Evolutionary conservation across 2,113 vertebrate species (phyloP).

Genomic region (Pelusios castaneus): DNA sequence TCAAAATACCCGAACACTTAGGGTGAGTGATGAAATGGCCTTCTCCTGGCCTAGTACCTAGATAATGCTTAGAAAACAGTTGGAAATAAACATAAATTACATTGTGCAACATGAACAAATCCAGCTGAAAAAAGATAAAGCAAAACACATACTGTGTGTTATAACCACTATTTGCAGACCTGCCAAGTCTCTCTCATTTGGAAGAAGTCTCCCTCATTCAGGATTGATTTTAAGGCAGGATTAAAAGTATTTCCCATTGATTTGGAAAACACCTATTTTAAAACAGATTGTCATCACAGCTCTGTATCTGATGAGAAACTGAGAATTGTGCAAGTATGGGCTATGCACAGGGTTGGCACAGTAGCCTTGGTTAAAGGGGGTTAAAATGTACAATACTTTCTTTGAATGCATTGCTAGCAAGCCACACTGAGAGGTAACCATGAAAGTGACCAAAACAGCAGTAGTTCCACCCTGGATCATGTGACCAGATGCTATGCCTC

Average conservation of each 20-base stretch:
- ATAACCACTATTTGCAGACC: background rate
- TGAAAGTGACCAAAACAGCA: background rate
- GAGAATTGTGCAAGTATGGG: background rate
- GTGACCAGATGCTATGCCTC: background rate
- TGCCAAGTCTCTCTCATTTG: background rate
- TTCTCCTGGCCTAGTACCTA: background rate
- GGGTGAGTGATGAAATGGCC: background rate
- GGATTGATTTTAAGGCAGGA: background rate
- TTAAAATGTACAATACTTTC: background rate
- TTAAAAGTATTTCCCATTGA: background rate
- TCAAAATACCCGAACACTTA: background rate
- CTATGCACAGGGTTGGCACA: background rate
- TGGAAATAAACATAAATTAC: background rate
- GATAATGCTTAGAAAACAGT: background rate
- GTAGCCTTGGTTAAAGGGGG: background rate
- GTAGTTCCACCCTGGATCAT: background rate
- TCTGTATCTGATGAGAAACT: background rate
- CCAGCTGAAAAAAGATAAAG: background rate
- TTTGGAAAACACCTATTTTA: background rate
- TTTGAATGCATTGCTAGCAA: fast-evolving
- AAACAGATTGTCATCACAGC: background rate
- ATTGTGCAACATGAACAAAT: background rate
- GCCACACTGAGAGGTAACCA: fast-evolving
- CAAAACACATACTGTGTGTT: background rate
- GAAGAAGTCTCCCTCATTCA: background rate